A percentile compares a stretch with the other conserved stretches of the same genome.
Evolutionary conservation across 2,113 vertebrate species (phyloP).

Genomic region (Cyphomyrus discorhynchus): DNA sequence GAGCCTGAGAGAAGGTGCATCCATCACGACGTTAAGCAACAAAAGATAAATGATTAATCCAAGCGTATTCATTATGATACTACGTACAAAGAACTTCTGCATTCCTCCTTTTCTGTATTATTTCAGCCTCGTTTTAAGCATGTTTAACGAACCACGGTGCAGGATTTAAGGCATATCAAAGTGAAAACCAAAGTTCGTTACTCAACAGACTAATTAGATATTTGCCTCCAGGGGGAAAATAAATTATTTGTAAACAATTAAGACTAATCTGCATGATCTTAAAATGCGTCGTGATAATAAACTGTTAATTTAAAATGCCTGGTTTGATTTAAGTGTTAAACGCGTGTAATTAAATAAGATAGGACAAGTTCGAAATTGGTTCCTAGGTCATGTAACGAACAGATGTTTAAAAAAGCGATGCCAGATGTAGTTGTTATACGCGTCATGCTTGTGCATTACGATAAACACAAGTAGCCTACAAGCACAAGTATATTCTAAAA

Average conservation of each 20-base stretch:
- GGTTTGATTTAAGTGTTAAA: slow-evolving; percentile 19
- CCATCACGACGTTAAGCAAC: slow-evolving; percentile 63
- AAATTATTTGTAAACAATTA: slow-evolving; percentile 25
- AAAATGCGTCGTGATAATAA: slow-evolving; percentile 6
- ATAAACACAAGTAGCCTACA: not conserved
- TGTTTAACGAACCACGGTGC: slow-evolving; percentile 50
- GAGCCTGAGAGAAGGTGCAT: slow-evolving; percentile 66
- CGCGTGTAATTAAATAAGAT: slow-evolving; percentile 19
- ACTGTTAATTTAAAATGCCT: slow-evolving; percentile 21
- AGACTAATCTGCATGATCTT: not conserved
- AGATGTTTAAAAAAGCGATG: not conserved
- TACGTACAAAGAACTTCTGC: slow-evolving; percentile 50
- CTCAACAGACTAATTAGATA: slow-evolving; percentile 44
- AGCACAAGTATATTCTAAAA: not conserved
- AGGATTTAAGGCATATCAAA: slow-evolving; percentile 36
- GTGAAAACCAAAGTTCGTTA: slow-evolving; percentile 32
- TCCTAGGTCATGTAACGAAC: slow-evolving; percentile 3
- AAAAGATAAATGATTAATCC: slow-evolving; percentile 73
- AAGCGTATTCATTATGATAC: slow-evolving; percentile 72
- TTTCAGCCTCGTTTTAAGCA: slow-evolving; percentile 55
- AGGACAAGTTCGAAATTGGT: slow-evolving; percentile 8
- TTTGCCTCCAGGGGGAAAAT: slow-evolving; percentile 41
- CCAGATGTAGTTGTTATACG: not conserved
- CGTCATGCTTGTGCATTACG: not conserved
- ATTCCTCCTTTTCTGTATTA: slow-evolving; percentile 55